A percentile compares a stretch with the other conserved stretches of the same genome.
phyloP scores from a whole-genome alignment of 2,113 vertebrate species.

The Mixornis gularis region DNA sequence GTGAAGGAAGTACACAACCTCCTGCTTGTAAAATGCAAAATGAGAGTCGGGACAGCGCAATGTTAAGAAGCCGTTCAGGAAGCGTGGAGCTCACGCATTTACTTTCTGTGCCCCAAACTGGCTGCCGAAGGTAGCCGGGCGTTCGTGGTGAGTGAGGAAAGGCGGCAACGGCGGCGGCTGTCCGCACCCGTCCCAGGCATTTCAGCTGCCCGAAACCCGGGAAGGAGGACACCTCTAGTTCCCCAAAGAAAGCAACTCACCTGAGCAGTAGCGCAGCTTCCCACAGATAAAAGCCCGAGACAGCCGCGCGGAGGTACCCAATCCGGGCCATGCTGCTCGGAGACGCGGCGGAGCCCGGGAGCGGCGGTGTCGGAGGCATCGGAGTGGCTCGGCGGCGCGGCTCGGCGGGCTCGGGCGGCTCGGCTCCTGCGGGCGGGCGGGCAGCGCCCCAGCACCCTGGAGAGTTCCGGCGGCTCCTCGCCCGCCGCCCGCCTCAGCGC shows the following conservation, averaged over 20 bases:
- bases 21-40: background rate
- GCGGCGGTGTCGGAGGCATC: constrained; percentile 5
- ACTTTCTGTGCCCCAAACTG: background rate
- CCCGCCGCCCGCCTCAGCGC: too few relatives aligned
- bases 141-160: background rate
- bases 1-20: background rate
- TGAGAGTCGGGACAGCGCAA: accelerated
- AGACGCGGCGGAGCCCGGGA: background rate
- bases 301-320: constrained; percentile 65
- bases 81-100: background rate
- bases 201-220: background rate
- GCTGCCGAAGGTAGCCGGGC: background rate
- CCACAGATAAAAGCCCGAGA: constrained; percentile 80
- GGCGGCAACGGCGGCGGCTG: background rate
- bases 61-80: background rate
- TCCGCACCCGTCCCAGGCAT: accelerated
- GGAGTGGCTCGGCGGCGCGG: background rate
- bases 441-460: constrained; percentile 37
- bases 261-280: constrained; percentile 77
- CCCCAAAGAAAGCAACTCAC: constrained; percentile 40
- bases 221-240: too few relatives aligned
- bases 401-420: background rate
- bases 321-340: constrained; percentile 61
- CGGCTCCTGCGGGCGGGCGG: background rate
- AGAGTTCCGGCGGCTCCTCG: too few relatives aligned